Conservation (phyloP, 2,888 invertebrate species). For the Conops quadrifasciatus region DNA sequence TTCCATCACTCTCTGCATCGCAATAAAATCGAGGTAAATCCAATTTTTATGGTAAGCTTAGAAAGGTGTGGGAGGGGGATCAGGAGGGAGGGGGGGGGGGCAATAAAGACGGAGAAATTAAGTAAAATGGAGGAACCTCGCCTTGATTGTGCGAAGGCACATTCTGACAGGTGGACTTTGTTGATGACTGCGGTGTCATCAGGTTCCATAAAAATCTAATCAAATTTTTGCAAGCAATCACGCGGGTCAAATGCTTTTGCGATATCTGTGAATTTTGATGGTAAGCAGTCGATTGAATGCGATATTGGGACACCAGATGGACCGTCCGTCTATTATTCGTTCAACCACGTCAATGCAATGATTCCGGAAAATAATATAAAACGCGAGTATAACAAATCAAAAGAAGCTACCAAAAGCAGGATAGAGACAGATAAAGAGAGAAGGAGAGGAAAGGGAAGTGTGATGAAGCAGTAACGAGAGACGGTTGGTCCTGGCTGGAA, state of each 20-base stretch:
- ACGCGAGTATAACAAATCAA: constrained; percentile 10
- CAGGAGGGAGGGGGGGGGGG: not conserved
- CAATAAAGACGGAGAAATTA: not conserved
- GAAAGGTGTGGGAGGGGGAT: too few relatives aligned
- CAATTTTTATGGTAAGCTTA: constrained; percentile 19
- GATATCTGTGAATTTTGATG: too few relatives aligned
- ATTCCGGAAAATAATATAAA: constrained; percentile 9
- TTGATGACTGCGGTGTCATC: constrained; percentile 12
- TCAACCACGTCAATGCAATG: constrained; percentile 12
- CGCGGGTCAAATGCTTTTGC: too few relatives aligned
- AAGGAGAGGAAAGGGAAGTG: too few relatives aligned
- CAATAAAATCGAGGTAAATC: constrained; percentile 6
- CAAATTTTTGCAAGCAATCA: constrained; percentile 9
- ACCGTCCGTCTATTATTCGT: not conserved
- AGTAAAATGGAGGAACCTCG: not conserved
- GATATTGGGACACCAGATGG: constrained; percentile 18
- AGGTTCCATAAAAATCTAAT: constrained; percentile 1
- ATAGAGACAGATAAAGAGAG: not conserved
- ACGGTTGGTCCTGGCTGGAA: too few relatives aligned
- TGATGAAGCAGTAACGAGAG: too few relatives aligned
- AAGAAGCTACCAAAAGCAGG: not conserved
- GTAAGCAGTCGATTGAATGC: too few relatives aligned
- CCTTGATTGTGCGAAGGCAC: not conserved
- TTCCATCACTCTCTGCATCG: not conserved
- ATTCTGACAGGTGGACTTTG: constrained; percentile 13